phyloP scores from a whole-genome alignment of 23 tunicate species.

The Styela plicata region DNA sequence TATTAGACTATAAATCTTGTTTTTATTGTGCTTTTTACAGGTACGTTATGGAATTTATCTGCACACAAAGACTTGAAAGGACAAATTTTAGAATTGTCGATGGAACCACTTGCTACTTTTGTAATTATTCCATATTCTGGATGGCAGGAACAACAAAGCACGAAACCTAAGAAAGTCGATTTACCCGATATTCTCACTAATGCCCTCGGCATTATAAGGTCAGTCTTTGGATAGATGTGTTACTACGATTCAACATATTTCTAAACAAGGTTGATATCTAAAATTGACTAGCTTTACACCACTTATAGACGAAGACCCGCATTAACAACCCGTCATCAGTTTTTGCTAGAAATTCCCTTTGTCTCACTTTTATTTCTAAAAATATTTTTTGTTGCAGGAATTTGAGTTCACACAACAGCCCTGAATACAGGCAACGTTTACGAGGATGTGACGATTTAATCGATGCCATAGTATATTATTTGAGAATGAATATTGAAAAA shows the following conservation, averaged over 20 bases:
- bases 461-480: constrained; percentile 49
- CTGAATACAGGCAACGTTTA: constrained; percentile 66
- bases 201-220: constrained; percentile 82
- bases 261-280: too few relatives aligned
- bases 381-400: too few relatives aligned
- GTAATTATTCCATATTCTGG: constrained; percentile 91
- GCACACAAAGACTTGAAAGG: constrained; percentile 91
- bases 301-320: too few relatives aligned
- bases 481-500: constrained; percentile 64
- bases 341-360: too few relatives aligned
- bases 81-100: constrained; percentile 80
- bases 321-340: too few relatives aligned
- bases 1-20: too few relatives aligned
- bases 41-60: constrained; percentile 96
- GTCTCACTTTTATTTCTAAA: too few relatives aligned
- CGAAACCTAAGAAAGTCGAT: constrained; percentile 66
- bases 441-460: constrained; percentile 83
- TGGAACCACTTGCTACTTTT: constrained; percentile 80
- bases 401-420: constrained; percentile 82
- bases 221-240: not conserved
- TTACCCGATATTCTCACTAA: constrained; percentile 81
- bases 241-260: too few relatives aligned
- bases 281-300: too few relatives aligned
- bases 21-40: constrained; percentile 44
- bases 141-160: constrained; percentile 41